These are phyloP conservation scores for Upupa epops DNA, from an alignment of 2,113 vertebrate genomes.

Conservation along the genomic window DNA sequence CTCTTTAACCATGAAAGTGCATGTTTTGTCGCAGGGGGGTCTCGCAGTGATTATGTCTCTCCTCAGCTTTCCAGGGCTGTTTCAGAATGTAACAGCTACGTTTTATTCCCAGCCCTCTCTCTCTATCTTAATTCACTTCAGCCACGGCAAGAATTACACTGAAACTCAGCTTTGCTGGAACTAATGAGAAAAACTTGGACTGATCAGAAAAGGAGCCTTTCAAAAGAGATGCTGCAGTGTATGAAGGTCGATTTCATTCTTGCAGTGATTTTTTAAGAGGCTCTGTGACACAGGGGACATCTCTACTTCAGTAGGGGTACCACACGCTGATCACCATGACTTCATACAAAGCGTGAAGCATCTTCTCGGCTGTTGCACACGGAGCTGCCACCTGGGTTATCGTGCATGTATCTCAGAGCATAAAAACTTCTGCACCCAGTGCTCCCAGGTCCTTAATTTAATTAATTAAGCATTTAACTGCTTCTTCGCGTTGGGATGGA, in stretches of 20 bases:
- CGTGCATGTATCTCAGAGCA: rapidly evolving
- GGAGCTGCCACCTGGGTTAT: not conserved
- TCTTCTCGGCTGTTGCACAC: not conserved
- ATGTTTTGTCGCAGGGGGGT: constrained; percentile 51
- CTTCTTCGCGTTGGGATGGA: not conserved
- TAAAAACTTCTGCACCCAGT: not conserved
- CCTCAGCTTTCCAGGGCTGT: constrained; percentile 57
- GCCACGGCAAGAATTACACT: not conserved
- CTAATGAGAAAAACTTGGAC: not conserved
- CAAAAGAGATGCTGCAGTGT: not conserved
- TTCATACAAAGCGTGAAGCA: not conserved
- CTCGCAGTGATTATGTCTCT: constrained; percentile 49
- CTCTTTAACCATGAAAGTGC: constrained; percentile 58
- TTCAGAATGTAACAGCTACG: constrained; percentile 32
- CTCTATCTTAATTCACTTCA: not conserved
- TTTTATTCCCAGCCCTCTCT: not conserved
- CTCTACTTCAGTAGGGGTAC: not conserved
- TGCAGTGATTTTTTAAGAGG: not conserved
- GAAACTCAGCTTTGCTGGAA: not conserved
- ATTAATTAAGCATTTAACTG: not conserved
- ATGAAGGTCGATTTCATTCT: not conserved
- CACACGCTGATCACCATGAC: not conserved
- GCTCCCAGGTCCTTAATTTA: not conserved
- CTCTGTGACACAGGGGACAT: not conserved
- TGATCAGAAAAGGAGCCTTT: not conserved